A percentile compares a stretch with the other conserved stretches of the same genome.
Evolutionary conservation across 2,797 vertebrate genomes (phyloP).

Genomic region (Prionace glauca): DNA sequence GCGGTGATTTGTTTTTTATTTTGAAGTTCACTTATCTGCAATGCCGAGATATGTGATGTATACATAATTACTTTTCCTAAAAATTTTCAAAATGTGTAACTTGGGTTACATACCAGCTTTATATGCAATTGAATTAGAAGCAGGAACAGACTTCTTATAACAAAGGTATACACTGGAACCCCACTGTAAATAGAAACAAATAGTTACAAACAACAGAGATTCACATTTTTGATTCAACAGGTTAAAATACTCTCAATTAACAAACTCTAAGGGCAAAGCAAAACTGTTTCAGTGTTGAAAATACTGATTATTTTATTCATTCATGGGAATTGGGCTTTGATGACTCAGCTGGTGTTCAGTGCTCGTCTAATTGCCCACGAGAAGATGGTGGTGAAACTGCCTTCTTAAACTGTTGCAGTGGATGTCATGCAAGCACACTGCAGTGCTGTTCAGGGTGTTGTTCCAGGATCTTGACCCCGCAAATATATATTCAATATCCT

Average conservation of each 20-base stretch:
- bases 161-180: conserved; percentile 93
- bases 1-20: not conserved
- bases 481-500: not conserved
- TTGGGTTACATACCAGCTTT: conserved; percentile 80
- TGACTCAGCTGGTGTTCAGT: no score
- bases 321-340: no score
- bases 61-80: not conserved
- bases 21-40: not conserved
- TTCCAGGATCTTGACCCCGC: no score
- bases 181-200: conserved; percentile 70
- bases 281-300: not conserved
- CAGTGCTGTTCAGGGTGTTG: no score
- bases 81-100: not conserved
- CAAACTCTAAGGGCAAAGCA: not conserved
- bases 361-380: no score
- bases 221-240: not conserved
- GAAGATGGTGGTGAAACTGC: no score
- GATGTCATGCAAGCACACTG: no score
- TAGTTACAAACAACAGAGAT: conserved; percentile 44
- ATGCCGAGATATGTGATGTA: no score
- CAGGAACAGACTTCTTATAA: conserved; percentile 96
- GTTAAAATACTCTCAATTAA: not conserved
- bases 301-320: not conserved
- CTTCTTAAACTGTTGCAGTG: no score
- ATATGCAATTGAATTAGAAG: conserved; percentile 87